Percentiles rank a stretch among this genome's conserved stretches.
phyloP scores from a whole-genome alignment of 2,113 vertebrate genomes.

The Saguinus imperator region DNA sequence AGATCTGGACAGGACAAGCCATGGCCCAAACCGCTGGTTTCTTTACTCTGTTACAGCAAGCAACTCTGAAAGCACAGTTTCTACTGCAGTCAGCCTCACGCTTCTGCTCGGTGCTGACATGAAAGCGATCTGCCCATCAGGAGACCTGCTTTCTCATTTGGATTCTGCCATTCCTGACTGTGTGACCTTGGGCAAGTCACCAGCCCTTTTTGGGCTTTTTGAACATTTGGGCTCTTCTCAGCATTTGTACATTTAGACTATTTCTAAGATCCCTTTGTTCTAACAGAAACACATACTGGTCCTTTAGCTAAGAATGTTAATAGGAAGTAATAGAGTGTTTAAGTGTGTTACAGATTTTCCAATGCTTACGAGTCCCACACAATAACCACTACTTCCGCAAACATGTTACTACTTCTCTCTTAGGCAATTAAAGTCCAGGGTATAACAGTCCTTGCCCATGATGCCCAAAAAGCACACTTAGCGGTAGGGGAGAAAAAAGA shows the following conservation, averaged over 20 bases:
- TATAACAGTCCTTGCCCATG: neutral
- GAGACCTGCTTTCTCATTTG: neutral
- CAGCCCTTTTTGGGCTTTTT: neutral
- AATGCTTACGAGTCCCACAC: fast-evolving
- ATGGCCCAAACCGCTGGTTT: fast-evolving
- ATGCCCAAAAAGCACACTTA: neutral
- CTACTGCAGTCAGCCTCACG: too few species aligned
- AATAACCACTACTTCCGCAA: fast-evolving
- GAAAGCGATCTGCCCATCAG: neutral
- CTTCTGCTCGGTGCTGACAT: neutral
- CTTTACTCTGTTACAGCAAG: neutral
- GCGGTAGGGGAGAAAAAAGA: too few species aligned
- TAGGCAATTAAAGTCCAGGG: neutral
- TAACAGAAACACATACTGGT: neutral
- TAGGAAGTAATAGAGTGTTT: neutral
- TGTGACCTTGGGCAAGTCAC: neutral
- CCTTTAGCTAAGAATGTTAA: neutral
- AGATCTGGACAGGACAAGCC: fast-evolving
- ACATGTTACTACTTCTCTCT: neutral
- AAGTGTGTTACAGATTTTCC: too few species aligned
- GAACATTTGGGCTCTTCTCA: neutral
- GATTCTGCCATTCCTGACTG: neutral
- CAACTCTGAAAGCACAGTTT: neutral
- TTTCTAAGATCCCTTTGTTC: neutral
- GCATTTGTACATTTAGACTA: too few species aligned